These are phyloP conservation scores for Caenorhabditis uteleia DNA, from an alignment of 2,888 invertebrate species.

Conservation along the genomic window DNA sequence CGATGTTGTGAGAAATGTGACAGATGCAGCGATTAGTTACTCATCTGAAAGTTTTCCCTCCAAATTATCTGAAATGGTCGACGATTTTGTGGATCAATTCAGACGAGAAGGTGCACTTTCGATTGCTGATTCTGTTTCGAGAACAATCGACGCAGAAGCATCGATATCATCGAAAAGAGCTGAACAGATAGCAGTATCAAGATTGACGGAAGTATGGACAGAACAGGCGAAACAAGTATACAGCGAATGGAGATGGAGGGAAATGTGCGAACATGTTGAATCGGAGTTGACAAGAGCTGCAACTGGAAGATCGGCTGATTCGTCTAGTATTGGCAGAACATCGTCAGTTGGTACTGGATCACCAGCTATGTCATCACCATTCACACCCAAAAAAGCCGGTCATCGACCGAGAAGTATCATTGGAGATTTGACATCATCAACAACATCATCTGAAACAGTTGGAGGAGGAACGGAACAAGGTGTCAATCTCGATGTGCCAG, in stretches of 20 bases:
- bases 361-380: constrained; percentile 32
- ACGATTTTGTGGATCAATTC: constrained; percentile 40
- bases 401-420: constrained; percentile 48
- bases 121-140: constrained; percentile 30
- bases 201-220: constrained; percentile 40
- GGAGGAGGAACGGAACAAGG: constrained; percentile 25
- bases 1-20: constrained; percentile 15
- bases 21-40: constrained; percentile 7
- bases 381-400: constrained; percentile 22
- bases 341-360: constrained; percentile 36
- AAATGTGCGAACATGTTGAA: constrained; percentile 40
- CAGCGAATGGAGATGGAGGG: constrained; percentile 52
- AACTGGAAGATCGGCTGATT: constrained; percentile 17
- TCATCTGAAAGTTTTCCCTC: constrained; percentile 25
- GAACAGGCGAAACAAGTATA: constrained; percentile 40
- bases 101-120: constrained; percentile 29
- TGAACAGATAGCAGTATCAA: constrained; percentile 31
- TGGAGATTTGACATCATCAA: constrained; percentile 34
- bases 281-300: constrained; percentile 13
- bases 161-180: constrained; percentile 26
- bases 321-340: constrained; percentile 24
- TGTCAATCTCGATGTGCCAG: constrained; percentile 43
- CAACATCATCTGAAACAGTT: constrained; percentile 15
- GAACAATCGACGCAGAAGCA: constrained; percentile 19
- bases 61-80: constrained; percentile 31